These are phyloP conservation scores for Calameuta pallipes DNA, from an alignment of 2,888 invertebrate species.

Conservation along the genomic window DNA sequence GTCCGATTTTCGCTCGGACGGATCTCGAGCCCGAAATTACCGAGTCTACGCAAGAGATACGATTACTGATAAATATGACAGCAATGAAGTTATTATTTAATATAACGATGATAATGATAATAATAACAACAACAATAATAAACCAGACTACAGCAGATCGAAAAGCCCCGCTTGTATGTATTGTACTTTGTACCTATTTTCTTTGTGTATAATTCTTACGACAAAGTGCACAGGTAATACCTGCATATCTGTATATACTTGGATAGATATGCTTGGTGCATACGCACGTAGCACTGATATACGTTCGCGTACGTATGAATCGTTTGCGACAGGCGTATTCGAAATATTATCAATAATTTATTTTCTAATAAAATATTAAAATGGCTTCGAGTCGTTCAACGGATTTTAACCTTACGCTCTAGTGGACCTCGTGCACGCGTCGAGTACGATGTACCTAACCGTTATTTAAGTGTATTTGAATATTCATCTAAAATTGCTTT, in stretches of 20 bases:
- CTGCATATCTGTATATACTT: background rate
- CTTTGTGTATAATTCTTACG: background rate
- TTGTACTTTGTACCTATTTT: background rate
- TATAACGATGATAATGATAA: background rate
- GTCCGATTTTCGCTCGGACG: background rate
- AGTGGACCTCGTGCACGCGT: conserved; percentile 25
- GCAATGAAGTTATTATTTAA: background rate
- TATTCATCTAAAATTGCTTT: conserved; percentile 32
- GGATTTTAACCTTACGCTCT: conserved; percentile 17
- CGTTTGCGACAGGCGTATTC: background rate
- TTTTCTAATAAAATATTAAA: conserved; percentile 26
- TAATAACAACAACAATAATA: background rate
- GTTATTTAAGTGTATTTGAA: conserved; percentile 15
- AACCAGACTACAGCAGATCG: background rate
- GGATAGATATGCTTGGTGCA: background rate
- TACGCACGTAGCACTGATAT: background rate
- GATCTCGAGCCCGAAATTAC: background rate
- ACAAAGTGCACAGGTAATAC: background rate
- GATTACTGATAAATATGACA: background rate
- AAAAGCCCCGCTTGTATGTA: background rate
- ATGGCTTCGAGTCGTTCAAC: conserved; percentile 15
- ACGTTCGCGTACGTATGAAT: background rate
- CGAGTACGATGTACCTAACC: conserved; percentile 5
- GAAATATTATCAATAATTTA: background rate
- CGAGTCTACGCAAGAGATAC: background rate